phyloP scores from a whole-genome alignment of 1,140 invertebrate species.

The Drosophila ercepeae region DNA sequence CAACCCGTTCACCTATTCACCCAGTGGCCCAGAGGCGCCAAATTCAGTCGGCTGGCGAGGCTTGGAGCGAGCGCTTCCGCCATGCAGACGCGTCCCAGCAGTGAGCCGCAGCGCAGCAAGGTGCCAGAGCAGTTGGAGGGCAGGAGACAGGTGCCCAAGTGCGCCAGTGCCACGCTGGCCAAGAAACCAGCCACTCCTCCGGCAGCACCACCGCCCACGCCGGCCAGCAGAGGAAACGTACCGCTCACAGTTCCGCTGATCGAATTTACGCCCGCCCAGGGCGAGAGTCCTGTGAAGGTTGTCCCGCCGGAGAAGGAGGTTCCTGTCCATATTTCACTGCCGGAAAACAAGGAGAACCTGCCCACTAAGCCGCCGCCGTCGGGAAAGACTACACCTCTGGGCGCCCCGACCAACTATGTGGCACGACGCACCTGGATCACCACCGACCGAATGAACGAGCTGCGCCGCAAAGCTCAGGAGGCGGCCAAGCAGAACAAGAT shows the following conservation, averaged over 20 bases:
- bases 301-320: neutral
- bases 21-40: slow-evolving; percentile 58
- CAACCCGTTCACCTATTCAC: slow-evolving; percentile 51
- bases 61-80: slow-evolving; percentile 47
- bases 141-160: slow-evolving; percentile 27
- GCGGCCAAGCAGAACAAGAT: slow-evolving; percentile 85
- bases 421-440: slow-evolving; percentile 83
- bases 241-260: slow-evolving; percentile 54
- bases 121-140: slow-evolving; percentile 9
- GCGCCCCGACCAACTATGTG: slow-evolving; percentile 68
- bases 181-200: slow-evolving; percentile 33
- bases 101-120: slow-evolving; percentile 56
- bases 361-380: neutral
- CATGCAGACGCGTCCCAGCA: slow-evolving; percentile 64
- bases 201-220: slow-evolving; percentile 44
- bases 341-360: slow-evolving; percentile 60
- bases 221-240: slow-evolving; percentile 18
- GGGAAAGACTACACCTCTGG: slow-evolving; percentile 9
- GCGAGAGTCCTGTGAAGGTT: slow-evolving; percentile 13
- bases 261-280: slow-evolving; percentile 52
- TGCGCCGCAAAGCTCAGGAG: slow-evolving; percentile 84
- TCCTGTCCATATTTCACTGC: neutral
- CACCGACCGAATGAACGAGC: slow-evolving; percentile 84
- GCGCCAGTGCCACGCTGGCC: slow-evolving; percentile 56
- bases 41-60: slow-evolving; percentile 53